Conservation (phyloP, 2,797 vertebrate genomes). For the Gallinago nigripennis region DNA sequence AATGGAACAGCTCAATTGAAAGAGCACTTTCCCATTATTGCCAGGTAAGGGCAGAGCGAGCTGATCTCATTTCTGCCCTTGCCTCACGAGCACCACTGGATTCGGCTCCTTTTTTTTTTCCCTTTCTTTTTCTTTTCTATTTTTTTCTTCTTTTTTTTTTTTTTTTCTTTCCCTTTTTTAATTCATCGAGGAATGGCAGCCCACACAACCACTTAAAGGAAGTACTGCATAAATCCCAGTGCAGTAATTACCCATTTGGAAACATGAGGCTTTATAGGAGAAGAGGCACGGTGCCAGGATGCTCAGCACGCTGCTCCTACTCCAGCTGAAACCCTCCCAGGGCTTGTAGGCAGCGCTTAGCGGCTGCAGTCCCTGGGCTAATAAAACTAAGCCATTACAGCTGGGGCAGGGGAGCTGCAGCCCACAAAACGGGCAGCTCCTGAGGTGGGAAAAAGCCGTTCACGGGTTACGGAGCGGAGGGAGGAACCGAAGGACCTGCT, state of each 20-base stretch:
- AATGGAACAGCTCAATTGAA: constrained; percentile 83
- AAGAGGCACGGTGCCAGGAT: constrained; percentile 43
- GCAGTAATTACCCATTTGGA: constrained; percentile 70
- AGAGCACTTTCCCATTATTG: constrained; percentile 82
- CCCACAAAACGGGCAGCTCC: not conserved
- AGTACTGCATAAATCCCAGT: constrained; percentile 65
- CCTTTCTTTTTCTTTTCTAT: not conserved
- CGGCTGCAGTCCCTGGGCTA: not conserved
- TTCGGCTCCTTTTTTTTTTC: not conserved
- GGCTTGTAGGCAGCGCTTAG: constrained; percentile 12
- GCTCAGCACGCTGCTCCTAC: constrained; percentile 52
- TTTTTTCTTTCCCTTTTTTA: not conserved
- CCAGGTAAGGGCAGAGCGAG: constrained; percentile 78
- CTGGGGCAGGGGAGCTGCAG: constrained; percentile 24
- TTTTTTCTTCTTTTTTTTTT: not conserved
- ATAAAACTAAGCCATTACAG: constrained; percentile 13
- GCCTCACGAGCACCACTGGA: constrained; percentile 58
- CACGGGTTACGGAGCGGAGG: fast-evolving
- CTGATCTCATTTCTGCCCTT: constrained; percentile 76
- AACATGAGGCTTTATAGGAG: constrained; percentile 59
- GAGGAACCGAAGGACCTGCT: not conserved
- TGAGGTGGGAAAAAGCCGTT: not conserved
- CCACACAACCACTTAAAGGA: constrained; percentile 69
- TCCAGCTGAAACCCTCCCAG: constrained; percentile 54
- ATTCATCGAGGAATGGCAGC: constrained; percentile 61